phyloP scores from a whole-genome alignment of 1,140 invertebrate genomes.

The Drosophila elegans region DNA sequence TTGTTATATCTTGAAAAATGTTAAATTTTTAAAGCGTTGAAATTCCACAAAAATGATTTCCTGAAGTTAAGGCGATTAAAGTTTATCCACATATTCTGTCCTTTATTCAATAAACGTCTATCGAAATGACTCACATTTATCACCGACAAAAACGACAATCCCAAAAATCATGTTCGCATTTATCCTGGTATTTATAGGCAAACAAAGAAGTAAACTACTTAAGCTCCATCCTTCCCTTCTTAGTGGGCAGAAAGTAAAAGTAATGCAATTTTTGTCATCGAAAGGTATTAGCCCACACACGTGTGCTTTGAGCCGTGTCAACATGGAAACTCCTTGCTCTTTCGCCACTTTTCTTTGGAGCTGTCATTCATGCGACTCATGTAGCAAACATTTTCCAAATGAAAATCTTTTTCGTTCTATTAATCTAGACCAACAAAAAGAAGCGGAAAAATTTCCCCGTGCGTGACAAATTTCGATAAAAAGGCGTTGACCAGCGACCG shows the following conservation, averaged over 20 bases:
- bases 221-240: constrained; percentile 19
- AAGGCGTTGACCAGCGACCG: constrained; percentile 46
- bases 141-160: constrained; percentile 3
- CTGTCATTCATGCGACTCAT: constrained; percentile 78
- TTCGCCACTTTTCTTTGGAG: not conserved
- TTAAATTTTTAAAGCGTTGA: too few relatives aligned
- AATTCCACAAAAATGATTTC: too few relatives aligned
- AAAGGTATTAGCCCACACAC: constrained; percentile 75
- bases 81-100: not conserved
- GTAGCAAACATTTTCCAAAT: constrained; percentile 77
- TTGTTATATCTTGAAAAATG: too few relatives aligned
- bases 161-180: constrained; percentile 37
- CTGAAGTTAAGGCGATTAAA: not conserved
- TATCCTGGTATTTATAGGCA: constrained; percentile 58
- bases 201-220: constrained; percentile 69
- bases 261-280: constrained; percentile 72
- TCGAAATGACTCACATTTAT: constrained; percentile 2
- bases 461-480: constrained; percentile 81
- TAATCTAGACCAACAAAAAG: constrained; percentile 57
- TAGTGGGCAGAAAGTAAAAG: constrained; percentile 62
- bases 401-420: constrained; percentile 74
- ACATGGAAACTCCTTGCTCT: constrained; percentile 2
- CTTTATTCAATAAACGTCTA: constrained; percentile 17
- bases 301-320: constrained; percentile 51
- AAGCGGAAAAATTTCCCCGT: constrained; percentile 40